Evolutionary conservation across 2,888 invertebrate species (phyloP).

Genomic region (Ophonus ardosiacus): DNA sequence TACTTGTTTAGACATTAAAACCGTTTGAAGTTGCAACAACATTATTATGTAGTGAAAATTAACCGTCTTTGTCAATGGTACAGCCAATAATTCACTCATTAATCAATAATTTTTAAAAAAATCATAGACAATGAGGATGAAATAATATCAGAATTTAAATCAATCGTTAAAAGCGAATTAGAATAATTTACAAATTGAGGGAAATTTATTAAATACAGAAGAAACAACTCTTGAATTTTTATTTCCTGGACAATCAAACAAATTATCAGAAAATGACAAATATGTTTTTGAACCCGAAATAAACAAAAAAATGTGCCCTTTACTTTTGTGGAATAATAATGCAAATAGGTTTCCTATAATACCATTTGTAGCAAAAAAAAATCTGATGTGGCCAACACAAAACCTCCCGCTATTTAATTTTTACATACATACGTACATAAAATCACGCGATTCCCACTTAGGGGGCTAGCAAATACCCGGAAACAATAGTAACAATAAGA

Average conservation of each 20-base stretch:
- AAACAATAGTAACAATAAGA: too few species aligned
- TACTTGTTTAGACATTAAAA: not conserved
- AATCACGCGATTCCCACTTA: too few species aligned
- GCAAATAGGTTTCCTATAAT: not conserved
- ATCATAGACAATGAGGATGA: not conserved
- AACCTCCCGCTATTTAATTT: too few species aligned
- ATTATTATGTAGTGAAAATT: not conserved
- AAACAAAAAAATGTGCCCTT: slow-evolving; percentile 4
- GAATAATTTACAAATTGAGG: not conserved
- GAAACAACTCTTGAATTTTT: not conserved
- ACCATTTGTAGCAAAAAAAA: not conserved
- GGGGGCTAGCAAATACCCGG: too few species aligned
- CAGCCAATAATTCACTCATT: not conserved
- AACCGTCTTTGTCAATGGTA: not conserved
- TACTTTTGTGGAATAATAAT: not conserved
- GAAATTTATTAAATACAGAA: not conserved
- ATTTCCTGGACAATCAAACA: not conserved
- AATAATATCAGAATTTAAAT: not conserved
- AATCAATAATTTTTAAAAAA: not conserved
- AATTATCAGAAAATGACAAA: slow-evolving; percentile 2
- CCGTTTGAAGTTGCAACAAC: slow-evolving; percentile 1
- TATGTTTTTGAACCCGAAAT: not conserved
- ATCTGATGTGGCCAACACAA: too few species aligned
- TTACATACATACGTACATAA: too few species aligned
- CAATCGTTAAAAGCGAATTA: not conserved